Percentiles rank a stretch among this genome's conserved stretches.
Conservation (phyloP, 2,113 vertebrate genomes). For the Sakesphorus luctuosus region DNA sequence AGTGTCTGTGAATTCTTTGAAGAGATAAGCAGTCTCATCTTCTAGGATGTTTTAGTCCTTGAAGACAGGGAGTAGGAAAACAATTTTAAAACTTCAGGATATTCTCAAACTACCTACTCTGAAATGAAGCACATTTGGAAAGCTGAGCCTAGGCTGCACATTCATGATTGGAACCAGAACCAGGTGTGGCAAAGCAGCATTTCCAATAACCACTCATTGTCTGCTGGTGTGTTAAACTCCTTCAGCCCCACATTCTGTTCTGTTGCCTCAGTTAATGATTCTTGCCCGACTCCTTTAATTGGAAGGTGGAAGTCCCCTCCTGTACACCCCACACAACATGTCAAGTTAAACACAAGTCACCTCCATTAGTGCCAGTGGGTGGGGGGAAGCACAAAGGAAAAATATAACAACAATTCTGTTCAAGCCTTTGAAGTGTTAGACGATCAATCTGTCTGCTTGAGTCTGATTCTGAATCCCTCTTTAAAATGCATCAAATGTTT, state of each 20-base stretch:
- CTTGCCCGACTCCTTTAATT: slow-evolving; percentile 35
- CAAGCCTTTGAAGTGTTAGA: slow-evolving; percentile 80
- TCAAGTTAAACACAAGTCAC: slow-evolving; percentile 60
- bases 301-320: slow-evolving; percentile 34
- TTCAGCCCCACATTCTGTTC: not conserved
- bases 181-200: not conserved
- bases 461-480: slow-evolving; percentile 77
- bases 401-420: slow-evolving; percentile 61
- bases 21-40: not conserved
- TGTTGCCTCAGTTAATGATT: slow-evolving; percentile 14
- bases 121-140: not conserved
- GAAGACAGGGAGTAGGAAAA: not conserved
- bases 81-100: not conserved
- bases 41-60: not conserved
- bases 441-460: slow-evolving; percentile 80
- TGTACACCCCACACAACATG: not conserved
- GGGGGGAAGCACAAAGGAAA: slow-evolving; percentile 64
- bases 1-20: not conserved
- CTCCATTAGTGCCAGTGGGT: slow-evolving; percentile 47
- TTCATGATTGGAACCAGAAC: not conserved
- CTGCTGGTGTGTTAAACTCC: not conserved
- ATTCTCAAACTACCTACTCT: slow-evolving; percentile 4
- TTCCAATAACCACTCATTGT: not conserved
- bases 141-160: not conserved
- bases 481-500: slow-evolving; percentile 84